Conservation (phyloP, 1,140 invertebrate species). For the Tetramorium alpestre region DNA sequence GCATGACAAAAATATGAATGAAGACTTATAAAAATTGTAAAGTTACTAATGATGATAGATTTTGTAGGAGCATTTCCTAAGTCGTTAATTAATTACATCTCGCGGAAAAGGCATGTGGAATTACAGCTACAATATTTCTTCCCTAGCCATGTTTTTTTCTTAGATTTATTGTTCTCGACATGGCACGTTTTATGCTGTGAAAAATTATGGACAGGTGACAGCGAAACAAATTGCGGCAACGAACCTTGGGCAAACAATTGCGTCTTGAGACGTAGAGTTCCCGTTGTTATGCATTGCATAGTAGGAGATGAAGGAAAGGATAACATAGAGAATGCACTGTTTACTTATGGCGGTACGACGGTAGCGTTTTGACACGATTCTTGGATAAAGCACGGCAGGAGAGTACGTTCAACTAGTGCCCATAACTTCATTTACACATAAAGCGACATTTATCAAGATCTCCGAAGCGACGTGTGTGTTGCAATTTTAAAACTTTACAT, state of each 20-base stretch:
- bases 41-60: not conserved
- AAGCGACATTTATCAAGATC: slow-evolving; percentile 44
- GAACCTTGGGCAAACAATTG: slow-evolving; percentile 52
- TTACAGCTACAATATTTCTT: slow-evolving; percentile 14
- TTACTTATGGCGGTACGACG: slow-evolving; percentile 42
- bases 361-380: slow-evolving; percentile 54
- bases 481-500: slow-evolving; percentile 1
- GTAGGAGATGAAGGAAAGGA: slow-evolving; percentile 55
- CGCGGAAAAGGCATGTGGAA: not conserved
- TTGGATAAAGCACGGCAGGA: slow-evolving; percentile 35
- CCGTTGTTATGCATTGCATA: slow-evolving; percentile 55
- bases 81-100: slow-evolving; percentile 25
- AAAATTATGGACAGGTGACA: slow-evolving; percentile 60
- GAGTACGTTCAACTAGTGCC: slow-evolving; percentile 40
- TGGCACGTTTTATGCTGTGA: slow-evolving; percentile 23
- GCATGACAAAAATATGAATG: not conserved
- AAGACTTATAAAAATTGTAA: not conserved
- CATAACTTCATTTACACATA: slow-evolving; percentile 48
- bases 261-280: slow-evolving; percentile 47
- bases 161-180: slow-evolving; percentile 39
- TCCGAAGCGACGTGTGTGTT: not conserved
- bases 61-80: not conserved
- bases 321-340: slow-evolving; percentile 58
- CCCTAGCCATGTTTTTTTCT: not conserved
- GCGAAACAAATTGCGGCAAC: slow-evolving; percentile 51